Conservation (phyloP, 2,797 vertebrate species). For the Chiloscyllium punctatum region DNA sequence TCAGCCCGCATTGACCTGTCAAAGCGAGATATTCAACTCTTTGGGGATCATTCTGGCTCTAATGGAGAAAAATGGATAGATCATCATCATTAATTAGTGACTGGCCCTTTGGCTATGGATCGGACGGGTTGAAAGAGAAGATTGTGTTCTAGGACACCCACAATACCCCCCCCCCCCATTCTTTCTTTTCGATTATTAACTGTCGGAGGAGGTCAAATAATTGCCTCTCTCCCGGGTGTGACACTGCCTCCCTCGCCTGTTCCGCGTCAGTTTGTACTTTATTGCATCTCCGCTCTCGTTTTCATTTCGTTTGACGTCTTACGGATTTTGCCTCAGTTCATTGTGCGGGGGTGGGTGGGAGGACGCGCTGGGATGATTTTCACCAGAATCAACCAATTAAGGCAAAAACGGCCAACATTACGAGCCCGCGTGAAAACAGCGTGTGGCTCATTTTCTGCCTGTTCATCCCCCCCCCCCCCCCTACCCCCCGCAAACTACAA, state of each 20-base stretch:
- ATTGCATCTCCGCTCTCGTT: not conserved
- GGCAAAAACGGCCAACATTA: not conserved
- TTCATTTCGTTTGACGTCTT: not conserved
- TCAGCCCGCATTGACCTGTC: constrained; percentile 74
- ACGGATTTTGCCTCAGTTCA: not conserved
- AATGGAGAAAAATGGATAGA: constrained; percentile 61
- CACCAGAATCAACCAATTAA: not conserved
- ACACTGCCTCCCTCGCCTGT: not conserved
- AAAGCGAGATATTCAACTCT: constrained; percentile 53
- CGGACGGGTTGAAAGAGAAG: constrained; percentile 45
- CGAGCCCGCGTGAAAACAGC: not conserved
- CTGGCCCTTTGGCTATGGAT: constrained; percentile 55
- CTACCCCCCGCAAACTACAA: not conserved
- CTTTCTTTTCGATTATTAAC: constrained; percentile 40
- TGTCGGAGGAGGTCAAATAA: constrained; percentile 39
- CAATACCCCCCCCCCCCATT: not conserved
- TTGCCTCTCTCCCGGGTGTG: not conserved
- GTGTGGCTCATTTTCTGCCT: not conserved
- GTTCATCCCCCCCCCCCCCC: not conserved
- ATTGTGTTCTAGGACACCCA: constrained; percentile 44
- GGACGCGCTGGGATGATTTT: not conserved
- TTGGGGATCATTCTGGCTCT: constrained; percentile 57
- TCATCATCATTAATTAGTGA: constrained; percentile 58
- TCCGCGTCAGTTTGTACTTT: constrained; percentile 19
- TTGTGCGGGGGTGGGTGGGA: too few species aligned